Percentiles rank a stretch among this genome's conserved stretches.
These are phyloP conservation scores for Eupithecia insigniata DNA, from an alignment of 2,888 invertebrate species.

Conservation along the genomic window DNA sequence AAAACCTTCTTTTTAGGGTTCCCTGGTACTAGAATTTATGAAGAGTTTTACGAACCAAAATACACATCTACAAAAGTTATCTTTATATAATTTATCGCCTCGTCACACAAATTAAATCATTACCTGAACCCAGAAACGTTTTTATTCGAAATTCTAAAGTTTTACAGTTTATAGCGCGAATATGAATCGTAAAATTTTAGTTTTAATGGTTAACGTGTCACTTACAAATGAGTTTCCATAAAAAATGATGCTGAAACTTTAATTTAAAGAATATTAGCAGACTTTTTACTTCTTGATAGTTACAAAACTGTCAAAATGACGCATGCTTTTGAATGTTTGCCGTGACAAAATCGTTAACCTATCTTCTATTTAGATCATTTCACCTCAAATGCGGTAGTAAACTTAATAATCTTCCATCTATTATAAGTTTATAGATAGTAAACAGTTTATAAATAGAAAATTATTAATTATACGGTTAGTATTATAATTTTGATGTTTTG, in stretches of 20 bases:
- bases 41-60: background rate
- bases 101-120: background rate
- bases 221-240: constrained; percentile 39
- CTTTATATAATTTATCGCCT: background rate
- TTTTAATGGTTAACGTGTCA: constrained; percentile 34
- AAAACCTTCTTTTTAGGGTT: too few species aligned
- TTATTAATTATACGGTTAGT: background rate
- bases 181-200: constrained; percentile 31
- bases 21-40: background rate
- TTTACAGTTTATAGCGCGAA: constrained; percentile 39
- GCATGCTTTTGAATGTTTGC: constrained; percentile 9
- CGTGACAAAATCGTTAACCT: constrained; percentile 19
- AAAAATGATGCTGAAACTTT: constrained; percentile 35
- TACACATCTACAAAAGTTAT: background rate
- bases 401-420: constrained; percentile 9
- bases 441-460: background rate
- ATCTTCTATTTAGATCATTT: background rate
- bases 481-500: background rate
- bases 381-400: constrained; percentile 20
- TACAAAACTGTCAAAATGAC: constrained; percentile 22
- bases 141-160: constrained; percentile 33
- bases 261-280: constrained; percentile 21
- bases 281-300: constrained; percentile 20
- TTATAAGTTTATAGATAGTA: constrained; percentile 2
- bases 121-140: background rate